Conservation (phyloP, 2,797 vertebrate genomes). For the Podargus strigoides region DNA sequence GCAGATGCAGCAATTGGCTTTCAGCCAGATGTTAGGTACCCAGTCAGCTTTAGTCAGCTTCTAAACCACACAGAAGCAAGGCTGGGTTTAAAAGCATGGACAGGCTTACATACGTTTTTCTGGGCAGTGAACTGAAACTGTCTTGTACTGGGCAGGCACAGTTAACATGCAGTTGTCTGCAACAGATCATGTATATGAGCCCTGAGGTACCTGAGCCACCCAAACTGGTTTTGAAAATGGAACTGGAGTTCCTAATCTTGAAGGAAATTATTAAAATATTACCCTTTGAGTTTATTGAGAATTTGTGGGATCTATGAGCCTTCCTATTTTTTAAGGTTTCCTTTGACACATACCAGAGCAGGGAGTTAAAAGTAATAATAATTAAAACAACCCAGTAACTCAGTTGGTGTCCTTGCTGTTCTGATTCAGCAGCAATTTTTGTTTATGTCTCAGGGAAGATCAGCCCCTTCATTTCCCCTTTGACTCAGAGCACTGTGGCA, state of each 20-base stretch:
- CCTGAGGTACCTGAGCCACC: not conserved
- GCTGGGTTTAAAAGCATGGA: not conserved
- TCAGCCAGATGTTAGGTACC: not conserved
- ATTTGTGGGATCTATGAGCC: not conserved
- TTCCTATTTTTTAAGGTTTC: not conserved
- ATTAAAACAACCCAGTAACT: not conserved
- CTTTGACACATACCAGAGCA: not conserved
- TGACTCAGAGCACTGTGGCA: not conserved
- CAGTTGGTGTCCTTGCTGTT: not conserved
- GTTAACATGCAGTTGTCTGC: not conserved
- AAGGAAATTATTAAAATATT: not conserved
- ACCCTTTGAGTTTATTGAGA: not conserved
- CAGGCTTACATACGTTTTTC: rapidly evolving
- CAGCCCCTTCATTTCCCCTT: not conserved
- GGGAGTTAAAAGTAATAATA: not conserved
- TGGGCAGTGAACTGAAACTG: not conserved
- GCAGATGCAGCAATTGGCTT: not conserved
- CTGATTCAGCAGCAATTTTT: not conserved
- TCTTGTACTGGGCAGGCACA: not conserved
- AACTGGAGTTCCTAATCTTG: not conserved
- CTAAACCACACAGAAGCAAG: not conserved
- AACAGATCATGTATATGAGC: not conserved
- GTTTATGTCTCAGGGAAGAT: not conserved
- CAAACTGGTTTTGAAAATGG: not conserved
- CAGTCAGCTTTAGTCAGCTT: not conserved